Conservation (phyloP, 64 coral and sea anemone species). For the Cladopsammia gracilis region DNA sequence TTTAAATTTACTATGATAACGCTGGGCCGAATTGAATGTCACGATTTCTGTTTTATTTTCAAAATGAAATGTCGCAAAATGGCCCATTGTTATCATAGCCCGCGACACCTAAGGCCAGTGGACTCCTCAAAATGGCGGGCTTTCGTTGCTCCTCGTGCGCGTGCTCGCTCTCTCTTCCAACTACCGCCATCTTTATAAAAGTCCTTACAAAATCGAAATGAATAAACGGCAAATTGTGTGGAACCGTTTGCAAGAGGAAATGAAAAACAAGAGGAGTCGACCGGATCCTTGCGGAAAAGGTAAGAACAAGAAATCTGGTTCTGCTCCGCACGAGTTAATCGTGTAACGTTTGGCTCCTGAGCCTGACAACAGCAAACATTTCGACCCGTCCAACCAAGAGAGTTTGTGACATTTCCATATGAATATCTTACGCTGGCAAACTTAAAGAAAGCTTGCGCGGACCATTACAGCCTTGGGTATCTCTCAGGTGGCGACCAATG, state of each 20-base stretch:
- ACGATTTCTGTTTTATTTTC: background rate
- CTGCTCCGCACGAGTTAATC: conserved; percentile 68
- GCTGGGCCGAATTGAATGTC: conserved; percentile 8
- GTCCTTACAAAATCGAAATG: background rate
- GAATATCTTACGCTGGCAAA: conserved; percentile 62
- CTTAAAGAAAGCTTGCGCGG: conserved; percentile 48
- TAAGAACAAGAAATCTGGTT: conserved; percentile 59
- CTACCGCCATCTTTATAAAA: no score
- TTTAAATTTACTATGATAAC: conserved; percentile 33
- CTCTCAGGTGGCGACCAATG: conserved; percentile 40
- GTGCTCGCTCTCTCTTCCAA: no score
- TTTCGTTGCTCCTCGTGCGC: no score
- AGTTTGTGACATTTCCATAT: conserved; percentile 51
- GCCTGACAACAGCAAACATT: conserved; percentile 86
- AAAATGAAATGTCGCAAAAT: background rate
- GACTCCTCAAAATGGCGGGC: conserved; percentile 10
- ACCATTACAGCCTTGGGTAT: conserved; percentile 49
- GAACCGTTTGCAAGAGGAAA: conserved; percentile 53
- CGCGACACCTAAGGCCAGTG: conserved; percentile 16
- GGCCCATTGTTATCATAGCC: conserved; percentile 23
- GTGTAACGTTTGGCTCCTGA: conserved; percentile 78
- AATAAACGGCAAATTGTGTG: conserved; percentile 36
- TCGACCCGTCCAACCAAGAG: conserved; percentile 55
- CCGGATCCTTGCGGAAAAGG: background rate
- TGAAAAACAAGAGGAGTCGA: conserved; percentile 38